Percentiles rank a stretch among this genome's conserved stretches.
These are phyloP conservation scores for Setipinna tenuifilis DNA, from an alignment of 2,797 vertebrate species.

Conservation along the genomic window DNA sequence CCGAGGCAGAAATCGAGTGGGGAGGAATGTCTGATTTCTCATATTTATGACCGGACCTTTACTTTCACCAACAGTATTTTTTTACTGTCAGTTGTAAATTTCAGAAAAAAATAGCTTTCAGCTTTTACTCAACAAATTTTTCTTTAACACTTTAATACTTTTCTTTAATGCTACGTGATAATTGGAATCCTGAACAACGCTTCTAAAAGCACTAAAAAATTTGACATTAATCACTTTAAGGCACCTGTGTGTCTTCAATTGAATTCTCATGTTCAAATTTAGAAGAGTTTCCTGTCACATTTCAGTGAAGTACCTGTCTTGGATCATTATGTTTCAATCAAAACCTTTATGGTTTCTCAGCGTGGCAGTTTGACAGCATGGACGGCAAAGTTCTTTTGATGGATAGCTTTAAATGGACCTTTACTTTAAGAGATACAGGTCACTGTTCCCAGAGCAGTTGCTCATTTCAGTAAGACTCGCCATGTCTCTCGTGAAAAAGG, in stretches of 20 bases:
- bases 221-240: slow-evolving; percentile 7
- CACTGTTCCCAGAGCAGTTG: neutral
- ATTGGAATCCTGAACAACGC: neutral
- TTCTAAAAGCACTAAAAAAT: neutral
- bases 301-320: neutral
- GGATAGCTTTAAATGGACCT: neutral
- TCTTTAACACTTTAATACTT: neutral
- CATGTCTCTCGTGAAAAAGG: slow-evolving; percentile 31
- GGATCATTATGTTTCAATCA: slow-evolving; percentile 9
- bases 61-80: neutral
- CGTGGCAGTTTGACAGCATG: neutral
- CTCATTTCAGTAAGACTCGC: slow-evolving; percentile 13
- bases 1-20: neutral
- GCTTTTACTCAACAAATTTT: neutral
- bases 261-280: neutral
- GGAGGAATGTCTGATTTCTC: neutral
- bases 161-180: neutral
- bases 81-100: neutral
- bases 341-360: neutral
- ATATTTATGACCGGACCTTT: neutral
- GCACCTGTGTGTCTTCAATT: neutral
- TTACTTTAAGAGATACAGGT: neutral
- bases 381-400: neutral
- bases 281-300: neutral
- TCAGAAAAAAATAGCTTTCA: neutral